Conservation (phyloP, 2,888 invertebrate species). For the Pristionchus mayeri region DNA sequence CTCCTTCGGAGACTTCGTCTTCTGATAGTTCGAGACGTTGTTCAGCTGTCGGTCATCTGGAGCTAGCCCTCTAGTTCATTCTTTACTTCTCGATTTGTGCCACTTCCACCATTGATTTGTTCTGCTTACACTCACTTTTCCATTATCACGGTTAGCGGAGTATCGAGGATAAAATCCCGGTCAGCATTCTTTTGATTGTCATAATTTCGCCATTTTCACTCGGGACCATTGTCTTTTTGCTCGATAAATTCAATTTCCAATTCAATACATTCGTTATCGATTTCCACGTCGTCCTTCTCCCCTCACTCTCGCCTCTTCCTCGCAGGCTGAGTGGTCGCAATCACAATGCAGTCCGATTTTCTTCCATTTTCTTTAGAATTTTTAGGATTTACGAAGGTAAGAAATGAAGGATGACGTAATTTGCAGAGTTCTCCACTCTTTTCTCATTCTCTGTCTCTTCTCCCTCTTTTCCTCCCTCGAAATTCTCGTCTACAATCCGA, state of each 20-base stretch:
- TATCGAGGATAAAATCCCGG: too few species aligned
- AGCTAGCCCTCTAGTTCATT: not conserved
- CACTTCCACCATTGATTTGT: too few species aligned
- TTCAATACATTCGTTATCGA: not conserved
- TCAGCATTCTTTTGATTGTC: not conserved
- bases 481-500: constrained; percentile 14
- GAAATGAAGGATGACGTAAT: too few species aligned
- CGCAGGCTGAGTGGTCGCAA: not conserved
- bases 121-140: too few species aligned
- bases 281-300: not conserved
- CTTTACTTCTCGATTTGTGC: not conserved
- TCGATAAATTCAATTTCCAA: not conserved
- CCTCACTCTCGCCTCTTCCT: not conserved
- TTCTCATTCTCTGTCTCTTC: not conserved
- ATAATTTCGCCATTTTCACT: not conserved
- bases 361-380: not conserved
- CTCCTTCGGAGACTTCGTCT: not conserved
- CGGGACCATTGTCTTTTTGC: not conserved
- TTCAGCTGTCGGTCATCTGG: constrained; percentile 11
- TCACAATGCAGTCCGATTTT: not conserved
- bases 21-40: not conserved
- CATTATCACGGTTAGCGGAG: too few species aligned
- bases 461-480: not conserved
- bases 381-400: too few species aligned
- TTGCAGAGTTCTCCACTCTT: too few species aligned